Conservation (phyloP, 35 echinoderm and acorn worm species). For the Apostichopus californicus region DNA sequence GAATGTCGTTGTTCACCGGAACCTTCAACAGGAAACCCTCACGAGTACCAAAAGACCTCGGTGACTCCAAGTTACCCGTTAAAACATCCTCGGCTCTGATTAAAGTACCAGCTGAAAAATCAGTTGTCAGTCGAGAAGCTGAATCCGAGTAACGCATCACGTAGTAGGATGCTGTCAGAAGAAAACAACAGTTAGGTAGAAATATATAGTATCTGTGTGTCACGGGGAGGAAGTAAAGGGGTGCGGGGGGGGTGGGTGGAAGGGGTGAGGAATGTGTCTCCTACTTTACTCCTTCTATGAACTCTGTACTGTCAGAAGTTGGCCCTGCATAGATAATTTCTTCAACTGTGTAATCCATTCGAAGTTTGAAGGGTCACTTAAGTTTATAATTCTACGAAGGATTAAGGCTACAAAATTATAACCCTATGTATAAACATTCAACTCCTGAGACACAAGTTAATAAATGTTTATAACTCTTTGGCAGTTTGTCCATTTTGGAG, state of each 20-base stretch:
- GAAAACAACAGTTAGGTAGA: not conserved
- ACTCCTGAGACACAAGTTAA: no score
- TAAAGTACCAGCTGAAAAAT: not conserved
- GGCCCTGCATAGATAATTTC: no score
- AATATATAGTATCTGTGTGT: no score
- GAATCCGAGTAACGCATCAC: conserved; percentile 32
- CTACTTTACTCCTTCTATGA: no score
- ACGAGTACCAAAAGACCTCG: not conserved
- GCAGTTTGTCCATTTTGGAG: no score
- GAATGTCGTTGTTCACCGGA: not conserved
- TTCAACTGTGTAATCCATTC: not conserved
- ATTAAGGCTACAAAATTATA: not conserved
- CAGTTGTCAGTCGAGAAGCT: not conserved
- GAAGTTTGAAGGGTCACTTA: not conserved
- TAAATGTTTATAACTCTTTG: no score
- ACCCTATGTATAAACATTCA: no score
- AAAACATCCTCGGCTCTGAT: not conserved
- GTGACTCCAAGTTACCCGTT: conserved; percentile 1
- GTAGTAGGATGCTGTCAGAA: conserved; percentile 20
- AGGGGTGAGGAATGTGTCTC: no score
- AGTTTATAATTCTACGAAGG: not conserved
- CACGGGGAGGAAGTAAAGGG: no score
- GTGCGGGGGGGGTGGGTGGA: no score
- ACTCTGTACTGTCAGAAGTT: no score
- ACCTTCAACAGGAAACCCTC: not conserved